Conservation (phyloP, 2,113 vertebrate genomes). For the Elgaria multicarinata region DNA sequence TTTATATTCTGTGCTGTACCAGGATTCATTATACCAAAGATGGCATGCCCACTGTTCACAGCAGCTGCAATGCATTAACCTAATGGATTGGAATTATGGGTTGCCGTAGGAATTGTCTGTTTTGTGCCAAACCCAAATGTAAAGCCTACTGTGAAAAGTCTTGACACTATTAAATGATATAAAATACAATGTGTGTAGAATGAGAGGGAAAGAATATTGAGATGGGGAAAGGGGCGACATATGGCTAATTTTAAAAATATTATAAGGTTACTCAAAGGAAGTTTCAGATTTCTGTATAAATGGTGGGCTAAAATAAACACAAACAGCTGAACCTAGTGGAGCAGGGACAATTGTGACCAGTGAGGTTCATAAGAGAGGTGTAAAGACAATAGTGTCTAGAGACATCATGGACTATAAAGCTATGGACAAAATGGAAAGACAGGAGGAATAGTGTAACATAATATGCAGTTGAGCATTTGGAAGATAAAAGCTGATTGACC, state of each 20-base stretch:
- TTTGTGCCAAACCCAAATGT: slow-evolving; percentile 67
- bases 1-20: slow-evolving; percentile 56
- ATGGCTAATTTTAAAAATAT: slow-evolving; percentile 3
- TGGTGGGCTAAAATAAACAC: not conserved
- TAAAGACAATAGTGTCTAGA: not conserved
- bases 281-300: not conserved
- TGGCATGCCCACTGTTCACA: slow-evolving; percentile 66
- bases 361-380: not conserved
- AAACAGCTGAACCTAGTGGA: not conserved
- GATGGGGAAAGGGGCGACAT: slow-evolving; percentile 9
- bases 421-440: slow-evolving; percentile 11
- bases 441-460: slow-evolving; percentile 10
- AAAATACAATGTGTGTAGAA: slow-evolving; percentile 62
- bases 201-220: slow-evolving; percentile 32
- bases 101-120: slow-evolving; percentile 69
- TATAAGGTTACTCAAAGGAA: slow-evolving; percentile 3
- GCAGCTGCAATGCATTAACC: slow-evolving; percentile 74
- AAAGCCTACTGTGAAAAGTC: slow-evolving; percentile 68
- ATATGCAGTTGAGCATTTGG: slow-evolving; percentile 13
- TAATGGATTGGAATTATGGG: slow-evolving; percentile 77
- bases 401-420: not conserved
- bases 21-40: slow-evolving; percentile 64
- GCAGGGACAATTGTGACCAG: not conserved
- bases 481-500: slow-evolving; percentile 19
- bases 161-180: slow-evolving; percentile 65